These are phyloP conservation scores for Tretioscincus oriximinensis DNA, from an alignment of 2,113 vertebrate species.

Conservation along the genomic window DNA sequence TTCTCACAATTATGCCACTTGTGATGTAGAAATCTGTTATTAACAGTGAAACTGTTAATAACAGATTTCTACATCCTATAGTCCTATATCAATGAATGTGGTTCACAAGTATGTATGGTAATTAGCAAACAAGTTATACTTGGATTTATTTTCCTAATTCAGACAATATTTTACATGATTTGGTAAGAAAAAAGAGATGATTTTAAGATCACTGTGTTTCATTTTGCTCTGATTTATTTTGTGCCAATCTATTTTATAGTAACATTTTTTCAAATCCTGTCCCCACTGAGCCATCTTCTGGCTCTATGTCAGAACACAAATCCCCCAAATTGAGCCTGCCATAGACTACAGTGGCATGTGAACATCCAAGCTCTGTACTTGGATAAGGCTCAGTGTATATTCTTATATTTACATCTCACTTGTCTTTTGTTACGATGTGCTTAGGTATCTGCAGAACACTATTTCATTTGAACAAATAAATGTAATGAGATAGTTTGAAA, in stretches of 20 bases:
- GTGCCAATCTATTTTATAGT: neutral
- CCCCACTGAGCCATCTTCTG: too few relatives aligned
- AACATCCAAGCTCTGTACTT: too few relatives aligned
- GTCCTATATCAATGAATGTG: neutral
- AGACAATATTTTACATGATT: neutral
- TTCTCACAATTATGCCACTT: neutral
- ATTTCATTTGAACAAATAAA: too few relatives aligned
- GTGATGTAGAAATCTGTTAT: neutral
- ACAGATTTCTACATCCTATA: neutral
- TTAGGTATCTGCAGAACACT: too few relatives aligned
- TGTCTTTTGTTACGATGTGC: neutral
- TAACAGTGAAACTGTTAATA: too few relatives aligned
- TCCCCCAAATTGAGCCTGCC: too few relatives aligned
- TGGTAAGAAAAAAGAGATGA: neutral
- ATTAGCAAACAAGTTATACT: neutral
- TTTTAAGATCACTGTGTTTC: fast-evolving
- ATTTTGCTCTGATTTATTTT: neutral
- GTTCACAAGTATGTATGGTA: neutral
- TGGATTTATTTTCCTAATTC: neutral
- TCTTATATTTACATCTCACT: neutral
- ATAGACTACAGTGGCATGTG: too few relatives aligned
- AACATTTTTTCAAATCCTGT: neutral
- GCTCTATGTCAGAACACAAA: too few relatives aligned
- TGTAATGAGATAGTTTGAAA: too few relatives aligned
- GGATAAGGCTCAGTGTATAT: neutral